phyloP scores from a whole-genome alignment of 64 coral and sea anemone species.

The Anthopleura sola region DNA sequence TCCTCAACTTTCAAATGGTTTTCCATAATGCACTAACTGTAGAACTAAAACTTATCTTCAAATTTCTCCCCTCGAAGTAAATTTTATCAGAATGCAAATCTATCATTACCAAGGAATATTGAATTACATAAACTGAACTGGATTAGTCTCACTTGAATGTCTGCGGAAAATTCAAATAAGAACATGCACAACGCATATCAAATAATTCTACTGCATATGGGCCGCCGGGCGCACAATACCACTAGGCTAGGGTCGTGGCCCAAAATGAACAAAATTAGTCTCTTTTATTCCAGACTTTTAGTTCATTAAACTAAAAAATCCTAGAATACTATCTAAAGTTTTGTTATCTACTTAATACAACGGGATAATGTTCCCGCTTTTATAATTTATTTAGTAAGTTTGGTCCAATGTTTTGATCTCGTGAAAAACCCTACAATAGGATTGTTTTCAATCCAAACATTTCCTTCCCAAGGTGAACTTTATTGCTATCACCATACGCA shows the following conservation, averaged over 20 bases:
- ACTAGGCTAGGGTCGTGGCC: not conserved
- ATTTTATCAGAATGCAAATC: not conserved
- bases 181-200: not conserved
- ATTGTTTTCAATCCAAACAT: not conserved
- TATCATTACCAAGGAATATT: not conserved
- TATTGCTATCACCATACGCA: not conserved
- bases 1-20: not conserved
- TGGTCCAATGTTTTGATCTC: conserved; percentile 13
- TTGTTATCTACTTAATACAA: not conserved
- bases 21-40: not conserved
- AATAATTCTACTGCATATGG: not conserved
- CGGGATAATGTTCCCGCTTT: not conserved
- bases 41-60: not conserved
- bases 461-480: not conserved
- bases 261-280: not conserved
- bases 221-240: not conserved
- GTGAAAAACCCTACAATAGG: not conserved
- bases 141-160: not conserved
- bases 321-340: not conserved
- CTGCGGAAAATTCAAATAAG: conserved; percentile 2
- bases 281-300: not conserved
- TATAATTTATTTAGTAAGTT: not conserved
- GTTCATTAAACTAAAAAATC: not conserved
- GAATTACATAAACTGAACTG: not conserved
- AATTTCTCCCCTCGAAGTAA: not conserved